A percentile compares a stretch with the other conserved stretches of the same genome.
Evolutionary conservation across 2,113 vertebrate species (phyloP).

Genomic region (Pogonocichla stellata): DNA sequence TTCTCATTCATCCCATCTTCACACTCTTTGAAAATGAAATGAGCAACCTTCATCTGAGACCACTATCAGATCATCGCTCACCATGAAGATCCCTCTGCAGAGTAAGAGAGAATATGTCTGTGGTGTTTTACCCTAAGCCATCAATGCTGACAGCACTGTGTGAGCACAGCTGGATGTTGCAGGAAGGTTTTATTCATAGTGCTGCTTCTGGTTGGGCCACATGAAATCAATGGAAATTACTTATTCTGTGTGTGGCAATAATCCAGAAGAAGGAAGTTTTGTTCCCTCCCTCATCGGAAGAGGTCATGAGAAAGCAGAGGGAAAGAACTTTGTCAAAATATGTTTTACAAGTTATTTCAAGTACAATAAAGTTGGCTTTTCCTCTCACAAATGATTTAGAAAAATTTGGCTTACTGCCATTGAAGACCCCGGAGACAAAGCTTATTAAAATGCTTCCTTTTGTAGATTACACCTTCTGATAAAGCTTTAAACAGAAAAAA

Average conservation of each 20-base stretch:
- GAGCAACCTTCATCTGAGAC: background rate
- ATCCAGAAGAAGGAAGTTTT: background rate
- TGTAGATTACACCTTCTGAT: background rate
- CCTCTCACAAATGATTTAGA: background rate
- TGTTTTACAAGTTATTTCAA: background rate
- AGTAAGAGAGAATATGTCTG: background rate
- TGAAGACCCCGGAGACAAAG: background rate
- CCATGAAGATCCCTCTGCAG: background rate
- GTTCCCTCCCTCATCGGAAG: background rate
- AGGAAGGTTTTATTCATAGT: background rate
- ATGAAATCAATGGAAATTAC: background rate
- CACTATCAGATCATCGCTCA: accelerated
- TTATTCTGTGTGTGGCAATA: background rate
- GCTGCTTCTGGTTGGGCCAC: background rate
- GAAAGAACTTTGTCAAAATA: background rate
- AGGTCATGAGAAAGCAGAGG: background rate
- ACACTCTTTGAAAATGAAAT: background rate
- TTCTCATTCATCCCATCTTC: background rate
- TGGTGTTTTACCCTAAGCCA: background rate
- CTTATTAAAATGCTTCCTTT: background rate
- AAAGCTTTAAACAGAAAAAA: background rate
- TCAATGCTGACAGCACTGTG: background rate
- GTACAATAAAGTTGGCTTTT: background rate
- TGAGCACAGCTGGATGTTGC: background rate
- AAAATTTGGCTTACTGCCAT: background rate